Base-by-base conservation (phyloP, 1,140 invertebrate species). In the Danaus melanippus region DNA sequence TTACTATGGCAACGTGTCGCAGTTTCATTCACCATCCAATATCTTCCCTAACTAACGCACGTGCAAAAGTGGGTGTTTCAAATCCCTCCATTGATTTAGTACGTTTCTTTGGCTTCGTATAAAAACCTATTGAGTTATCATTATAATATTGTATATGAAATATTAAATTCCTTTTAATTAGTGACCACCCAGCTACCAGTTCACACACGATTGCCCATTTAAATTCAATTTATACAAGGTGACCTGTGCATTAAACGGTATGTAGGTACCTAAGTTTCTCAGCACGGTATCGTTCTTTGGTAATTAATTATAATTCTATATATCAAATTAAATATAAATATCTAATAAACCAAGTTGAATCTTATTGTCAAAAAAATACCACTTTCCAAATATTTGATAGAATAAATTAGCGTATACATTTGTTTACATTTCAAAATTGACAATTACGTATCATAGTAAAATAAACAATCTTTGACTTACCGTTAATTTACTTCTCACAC, bases 1-100 rank as follows among this genome's bases (percentile, higher is more conserved):
- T 85, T 74, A 55, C 74, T 58, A 78, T 85, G 63, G 75, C 60
- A 75, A 85, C 82, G 62, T 62, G 60, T 64, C 67, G 73, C 72
- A 74, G 72, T 74, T 75, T 72, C 67, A 76, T 79, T 71, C 74
- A 67, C 65, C 59, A 64, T 65, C 64, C 66, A 58, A 57, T 56
- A 64, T 53, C 61, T 42, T 53, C 47, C 61, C 58, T 51, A 52
- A 41, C 44, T 58, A 52, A 41, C 64, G 52, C 63, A 68, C 66
- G 63, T 66, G 69, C 56, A 56, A 53, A 59, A 60, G 21, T 32
- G 21, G 21, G 21, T 32, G 21, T 32, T 32, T 32, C 21, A 32
- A 32, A 32, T 32, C 21, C 21, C 12, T 44, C 42, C 12, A n/a
- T 5, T 6, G 4, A 44, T 44, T 12, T 10, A 44, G 42, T 44